Percentiles rank a stretch among this genome's conserved stretches.
Conservation (phyloP, 2,888 invertebrate genomes). For the Strigamia maritima region DNA sequence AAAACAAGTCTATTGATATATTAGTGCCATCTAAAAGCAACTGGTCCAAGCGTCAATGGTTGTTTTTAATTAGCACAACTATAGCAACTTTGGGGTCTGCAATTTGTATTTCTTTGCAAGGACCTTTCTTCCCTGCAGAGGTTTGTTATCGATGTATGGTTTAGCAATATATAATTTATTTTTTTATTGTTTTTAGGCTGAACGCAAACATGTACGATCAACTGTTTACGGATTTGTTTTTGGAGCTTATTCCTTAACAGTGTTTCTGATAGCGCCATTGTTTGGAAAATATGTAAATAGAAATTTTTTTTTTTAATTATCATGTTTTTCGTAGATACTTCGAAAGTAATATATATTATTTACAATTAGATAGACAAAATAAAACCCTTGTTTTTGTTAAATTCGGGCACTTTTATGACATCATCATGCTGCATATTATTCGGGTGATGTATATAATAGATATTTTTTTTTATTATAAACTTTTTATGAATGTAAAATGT, state of each 20-base stretch:
- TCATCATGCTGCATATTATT: slow-evolving; percentile 78
- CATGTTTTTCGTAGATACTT: slow-evolving; percentile 58
- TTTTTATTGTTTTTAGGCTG: background rate
- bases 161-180: slow-evolving; percentile 55
- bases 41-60: background rate
- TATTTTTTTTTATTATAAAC: too few relatives aligned
- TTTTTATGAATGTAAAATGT: too few relatives aligned
- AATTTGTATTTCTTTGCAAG: background rate
- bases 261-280: slow-evolving; percentile 76
- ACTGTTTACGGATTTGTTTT: slow-evolving; percentile 83
- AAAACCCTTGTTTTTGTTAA: slow-evolving; percentile 76
- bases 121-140: background rate
- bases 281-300: slow-evolving; percentile 67
- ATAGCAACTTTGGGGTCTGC: background rate
- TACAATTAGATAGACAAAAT: slow-evolving; percentile 63
- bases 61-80: background rate
- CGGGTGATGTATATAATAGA: too few relatives aligned
- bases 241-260: slow-evolving; percentile 77
- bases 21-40: slow-evolving; percentile 42
- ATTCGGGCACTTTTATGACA: slow-evolving; percentile 75
- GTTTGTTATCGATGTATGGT: background rate
- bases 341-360: background rate
- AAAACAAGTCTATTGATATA: too few relatives aligned
- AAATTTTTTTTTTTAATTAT: slow-evolving; percentile 35
- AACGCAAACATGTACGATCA: slow-evolving; percentile 60